These are phyloP conservation scores for Nothocercus julius DNA, from an alignment of 2,113 vertebrate genomes.

Conservation along the genomic window DNA sequence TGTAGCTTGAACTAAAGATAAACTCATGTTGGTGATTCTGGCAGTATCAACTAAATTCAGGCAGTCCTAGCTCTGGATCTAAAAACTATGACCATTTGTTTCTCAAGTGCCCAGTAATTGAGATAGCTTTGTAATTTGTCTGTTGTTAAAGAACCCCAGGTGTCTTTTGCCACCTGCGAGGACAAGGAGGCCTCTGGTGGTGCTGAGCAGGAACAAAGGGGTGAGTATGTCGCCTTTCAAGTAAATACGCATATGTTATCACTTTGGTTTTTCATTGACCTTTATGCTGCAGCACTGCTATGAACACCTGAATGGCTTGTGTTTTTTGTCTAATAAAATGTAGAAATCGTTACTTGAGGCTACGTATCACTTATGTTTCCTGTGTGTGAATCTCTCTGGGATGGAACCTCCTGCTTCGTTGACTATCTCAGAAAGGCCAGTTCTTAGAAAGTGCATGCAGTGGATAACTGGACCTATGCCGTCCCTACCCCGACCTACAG, in stretches of 20 bases:
- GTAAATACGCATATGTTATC: not conserved
- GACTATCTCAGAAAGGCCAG: not conserved
- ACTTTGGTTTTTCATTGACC: not conserved
- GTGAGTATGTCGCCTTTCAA: not conserved
- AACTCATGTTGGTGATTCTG: not conserved
- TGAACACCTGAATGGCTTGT: not conserved
- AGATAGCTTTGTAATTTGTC: not conserved
- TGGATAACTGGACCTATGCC: not conserved
- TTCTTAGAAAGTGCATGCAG: not conserved
- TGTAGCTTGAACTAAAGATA: not conserved
- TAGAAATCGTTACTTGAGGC: not conserved
- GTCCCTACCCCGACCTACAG: not conserved
- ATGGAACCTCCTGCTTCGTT: not conserved
- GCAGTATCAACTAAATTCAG: not conserved
- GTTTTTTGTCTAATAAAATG: not conserved
- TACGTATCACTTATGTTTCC: not conserved
- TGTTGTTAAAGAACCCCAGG: not conserved
- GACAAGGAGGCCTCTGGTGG: not conserved
- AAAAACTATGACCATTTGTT: rapidly evolving
- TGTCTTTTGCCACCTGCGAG: not conserved
- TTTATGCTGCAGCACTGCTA: not conserved
- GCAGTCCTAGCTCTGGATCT: not conserved
- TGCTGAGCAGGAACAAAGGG: not conserved
- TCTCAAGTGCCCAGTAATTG: not conserved
- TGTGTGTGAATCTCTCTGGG: not conserved